Evolutionary conservation across 2,113 vertebrate species (phyloP).

Genomic region (Alligator sinensis): DNA sequence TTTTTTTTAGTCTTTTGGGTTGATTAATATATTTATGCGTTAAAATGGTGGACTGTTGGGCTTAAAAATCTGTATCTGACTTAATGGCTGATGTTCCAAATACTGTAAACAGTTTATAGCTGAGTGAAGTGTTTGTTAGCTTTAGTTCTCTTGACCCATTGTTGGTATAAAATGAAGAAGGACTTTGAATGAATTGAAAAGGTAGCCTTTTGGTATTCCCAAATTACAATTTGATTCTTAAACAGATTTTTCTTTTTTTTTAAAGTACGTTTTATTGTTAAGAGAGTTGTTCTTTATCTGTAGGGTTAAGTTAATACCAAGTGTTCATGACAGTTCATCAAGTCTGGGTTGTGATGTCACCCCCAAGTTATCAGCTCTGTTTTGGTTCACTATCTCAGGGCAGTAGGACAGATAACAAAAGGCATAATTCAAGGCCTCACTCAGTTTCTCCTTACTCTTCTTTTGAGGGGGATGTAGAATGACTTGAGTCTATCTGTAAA

Average conservation of each 20-base stretch:
- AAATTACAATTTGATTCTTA: slow-evolving; percentile 1
- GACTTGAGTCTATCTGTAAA: slow-evolving; percentile 60
- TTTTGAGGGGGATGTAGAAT: slow-evolving; percentile 65
- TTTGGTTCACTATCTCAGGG: slow-evolving; percentile 70
- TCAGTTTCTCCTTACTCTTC: slow-evolving; percentile 52
- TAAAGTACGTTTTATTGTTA: slow-evolving; percentile 61
- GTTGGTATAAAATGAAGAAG: neutral
- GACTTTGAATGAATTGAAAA: neutral
- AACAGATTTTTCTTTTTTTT: slow-evolving; percentile 20
- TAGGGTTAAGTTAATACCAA: slow-evolving; percentile 74
- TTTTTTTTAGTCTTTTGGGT: neutral
- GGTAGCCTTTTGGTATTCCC: neutral
- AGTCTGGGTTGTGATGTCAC: slow-evolving; percentile 82
- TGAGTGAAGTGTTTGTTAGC: neutral
- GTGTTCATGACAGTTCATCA: slow-evolving; percentile 82
- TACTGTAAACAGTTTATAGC: neutral
- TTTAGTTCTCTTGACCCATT: neutral
- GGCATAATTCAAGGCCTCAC: slow-evolving; percentile 74
- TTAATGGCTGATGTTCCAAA: neutral
- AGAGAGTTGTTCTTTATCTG: slow-evolving; percentile 78
- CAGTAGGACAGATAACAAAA: slow-evolving; percentile 68
- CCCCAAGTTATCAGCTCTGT: slow-evolving; percentile 71
- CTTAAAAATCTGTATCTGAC: neutral
- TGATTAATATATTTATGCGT: neutral
- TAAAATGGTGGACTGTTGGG: neutral